Evolutionary conservation across 2,113 vertebrate genomes (phyloP).

Genomic region (Orientallactaga bullata): DNA sequence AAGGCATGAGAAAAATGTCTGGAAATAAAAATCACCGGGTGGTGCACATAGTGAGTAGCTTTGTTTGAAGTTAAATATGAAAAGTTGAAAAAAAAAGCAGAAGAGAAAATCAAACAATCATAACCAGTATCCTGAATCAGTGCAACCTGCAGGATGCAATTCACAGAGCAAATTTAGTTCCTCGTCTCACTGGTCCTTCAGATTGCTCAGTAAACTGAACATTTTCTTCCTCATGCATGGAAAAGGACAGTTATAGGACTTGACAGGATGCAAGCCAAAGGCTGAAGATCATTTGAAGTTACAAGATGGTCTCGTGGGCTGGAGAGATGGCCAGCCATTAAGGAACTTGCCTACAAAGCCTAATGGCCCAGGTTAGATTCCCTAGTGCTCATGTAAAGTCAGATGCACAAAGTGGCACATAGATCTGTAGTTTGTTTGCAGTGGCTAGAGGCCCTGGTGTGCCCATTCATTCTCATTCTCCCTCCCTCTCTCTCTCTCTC

Average conservation of each 20-base stretch:
- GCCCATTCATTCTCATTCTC: no score
- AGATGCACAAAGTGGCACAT: no score
- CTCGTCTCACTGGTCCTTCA: constrained; percentile 2
- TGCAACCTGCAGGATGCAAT: constrained; percentile 1
- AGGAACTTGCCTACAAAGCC: no score
- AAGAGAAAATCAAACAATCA: constrained; percentile 8
- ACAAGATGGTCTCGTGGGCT: background rate
- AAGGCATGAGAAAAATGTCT: constrained; percentile 48
- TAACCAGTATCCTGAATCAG: background rate
- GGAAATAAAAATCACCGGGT: constrained; percentile 41
- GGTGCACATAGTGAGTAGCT: background rate
- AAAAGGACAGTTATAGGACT: background rate
- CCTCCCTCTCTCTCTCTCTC: no score
- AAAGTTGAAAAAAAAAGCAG: constrained; percentile 56
- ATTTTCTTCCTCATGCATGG: background rate
- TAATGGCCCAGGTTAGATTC: no score
- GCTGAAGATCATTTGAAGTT: background rate
- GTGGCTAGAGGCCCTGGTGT: no score
- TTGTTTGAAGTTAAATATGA: constrained; percentile 51
- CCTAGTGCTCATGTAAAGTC: no score
- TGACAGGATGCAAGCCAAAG: background rate
- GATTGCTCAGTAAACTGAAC: constrained; percentile 2
- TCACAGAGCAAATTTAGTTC: constrained; percentile 55
- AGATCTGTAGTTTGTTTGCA: no score
- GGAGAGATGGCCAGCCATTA: no score